Base-by-base conservation (phyloP, 2,113 vertebrate species). In the Chaetorhynchus papuensis region DNA sequence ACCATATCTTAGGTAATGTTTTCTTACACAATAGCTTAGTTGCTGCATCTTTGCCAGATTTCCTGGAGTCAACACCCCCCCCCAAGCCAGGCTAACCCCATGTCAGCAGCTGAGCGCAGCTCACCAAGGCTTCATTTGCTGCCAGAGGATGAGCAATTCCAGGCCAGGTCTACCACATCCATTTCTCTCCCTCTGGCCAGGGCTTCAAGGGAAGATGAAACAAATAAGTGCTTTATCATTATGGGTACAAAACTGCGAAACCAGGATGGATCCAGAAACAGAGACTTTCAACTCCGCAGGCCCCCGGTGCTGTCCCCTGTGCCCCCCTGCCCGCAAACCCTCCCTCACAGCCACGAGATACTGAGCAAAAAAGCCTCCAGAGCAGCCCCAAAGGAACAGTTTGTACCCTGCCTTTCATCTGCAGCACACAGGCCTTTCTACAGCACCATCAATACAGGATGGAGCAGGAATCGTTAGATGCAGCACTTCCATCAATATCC, bases 371-470 rank as follows among this genome's bases (percentile, higher is more conserved):
- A 71, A 83, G 27, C 35, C 59, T 89, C 61, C 60, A 35, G 63
- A 72, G 66, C 63, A 65, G 31, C 53, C 66, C 84, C 71, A 66
- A 22, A 83, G 71, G 87, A 85, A 80, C 71, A 59, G 68, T 53
- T 56, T 72, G 93, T 89, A 76, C 66, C 9, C 35, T 42, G 59
- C 82, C 92, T 94, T 96, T 94, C 93, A 95, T 96, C 92, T 93
- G 50, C 92, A 74, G 88, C 10, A 0, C 92, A 39, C 5, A 16
- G 74, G 81, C 61, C 66, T 83, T 61, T 83, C 93, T 83, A 53
- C 87, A 80, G 75, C 87, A 87, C 87, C 90, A 89, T 96, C 95
- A 92, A 96, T 95, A 96, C 79, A 86, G 88, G 82, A 91, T 59
- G 76, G 69, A 90, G 88, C 33, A 94, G 76, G 93, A 81, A 97